phyloP scores from a whole-genome alignment of 2,888 invertebrate species.

The Sinohyriopsis cumingii region DNA sequence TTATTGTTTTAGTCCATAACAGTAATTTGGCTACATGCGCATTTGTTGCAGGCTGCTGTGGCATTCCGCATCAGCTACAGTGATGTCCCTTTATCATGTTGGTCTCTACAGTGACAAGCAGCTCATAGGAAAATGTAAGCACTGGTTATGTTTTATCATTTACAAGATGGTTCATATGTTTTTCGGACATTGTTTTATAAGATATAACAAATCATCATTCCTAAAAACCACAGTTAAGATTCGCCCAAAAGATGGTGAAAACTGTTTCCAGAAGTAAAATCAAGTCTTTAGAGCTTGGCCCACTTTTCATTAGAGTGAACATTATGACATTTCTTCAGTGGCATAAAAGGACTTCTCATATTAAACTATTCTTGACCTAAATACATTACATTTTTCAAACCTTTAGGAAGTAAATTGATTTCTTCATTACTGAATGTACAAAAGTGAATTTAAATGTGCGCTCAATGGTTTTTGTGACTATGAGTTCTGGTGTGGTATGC shows the following conservation, averaged over 20 bases:
- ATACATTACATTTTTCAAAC: too few relatives aligned
- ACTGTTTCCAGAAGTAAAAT: not conserved
- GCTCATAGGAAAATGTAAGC: conserved; percentile 86
- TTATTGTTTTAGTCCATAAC: not conserved
- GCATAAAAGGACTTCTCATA: too few relatives aligned
- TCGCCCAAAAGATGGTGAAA: not conserved
- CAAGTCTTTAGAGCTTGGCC: too few relatives aligned
- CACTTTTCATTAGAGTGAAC: too few relatives aligned
- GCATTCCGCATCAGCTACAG: conserved; percentile 84
- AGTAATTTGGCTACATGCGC: not conserved
- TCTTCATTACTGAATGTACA: too few relatives aligned
- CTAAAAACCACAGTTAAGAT: not conserved
- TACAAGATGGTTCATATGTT: not conserved
- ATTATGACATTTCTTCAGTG: too few relatives aligned
- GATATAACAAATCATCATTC: not conserved
- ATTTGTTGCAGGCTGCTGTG: conserved; percentile 79
- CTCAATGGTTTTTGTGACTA: too few relatives aligned
- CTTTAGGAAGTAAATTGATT: too few relatives aligned
- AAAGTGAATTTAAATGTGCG: too few relatives aligned
- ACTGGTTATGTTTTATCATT: too few relatives aligned
- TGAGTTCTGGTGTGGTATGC: too few relatives aligned
- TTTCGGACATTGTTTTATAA: not conserved
- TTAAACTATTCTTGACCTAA: too few relatives aligned
- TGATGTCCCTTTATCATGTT: conserved; percentile 88
- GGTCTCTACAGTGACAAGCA: conserved; percentile 89